phyloP scores from a whole-genome alignment of 2,113 vertebrate genomes.

The Mus spicilegus region DNA sequence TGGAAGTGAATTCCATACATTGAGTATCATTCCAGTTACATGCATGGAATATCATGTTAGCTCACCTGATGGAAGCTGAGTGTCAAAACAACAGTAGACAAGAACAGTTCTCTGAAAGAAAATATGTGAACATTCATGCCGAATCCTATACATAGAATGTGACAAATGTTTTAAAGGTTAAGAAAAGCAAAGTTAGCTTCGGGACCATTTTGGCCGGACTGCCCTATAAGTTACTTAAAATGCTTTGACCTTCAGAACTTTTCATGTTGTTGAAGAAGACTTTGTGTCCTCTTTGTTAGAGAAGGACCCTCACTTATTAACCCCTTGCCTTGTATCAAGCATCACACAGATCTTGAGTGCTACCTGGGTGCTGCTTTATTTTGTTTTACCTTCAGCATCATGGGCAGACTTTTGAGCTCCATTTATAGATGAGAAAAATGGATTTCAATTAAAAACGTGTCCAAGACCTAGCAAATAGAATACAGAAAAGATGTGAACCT shows the following conservation, averaged over 20 bases:
- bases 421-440: neutral
- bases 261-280: neutral
- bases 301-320: neutral
- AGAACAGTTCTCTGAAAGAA: constrained; percentile 9
- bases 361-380: neutral
- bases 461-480: neutral
- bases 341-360: neutral
- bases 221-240: neutral
- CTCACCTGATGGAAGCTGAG: neutral
- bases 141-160: neutral
- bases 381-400: neutral
- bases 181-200: neutral
- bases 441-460: neutral
- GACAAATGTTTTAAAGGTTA: neutral
- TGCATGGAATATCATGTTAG: neutral
- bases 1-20: neutral
- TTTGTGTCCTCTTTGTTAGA: neutral
- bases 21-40: neutral
- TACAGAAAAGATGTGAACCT: neutral
- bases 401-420: neutral
- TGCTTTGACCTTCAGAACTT: neutral
- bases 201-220: neutral
- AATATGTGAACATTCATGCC: neutral
- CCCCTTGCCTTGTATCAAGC: neutral
- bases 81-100: neutral